phyloP scores from a whole-genome alignment of 1,140 invertebrate genomes.

The Sycobia sp. region DNA sequence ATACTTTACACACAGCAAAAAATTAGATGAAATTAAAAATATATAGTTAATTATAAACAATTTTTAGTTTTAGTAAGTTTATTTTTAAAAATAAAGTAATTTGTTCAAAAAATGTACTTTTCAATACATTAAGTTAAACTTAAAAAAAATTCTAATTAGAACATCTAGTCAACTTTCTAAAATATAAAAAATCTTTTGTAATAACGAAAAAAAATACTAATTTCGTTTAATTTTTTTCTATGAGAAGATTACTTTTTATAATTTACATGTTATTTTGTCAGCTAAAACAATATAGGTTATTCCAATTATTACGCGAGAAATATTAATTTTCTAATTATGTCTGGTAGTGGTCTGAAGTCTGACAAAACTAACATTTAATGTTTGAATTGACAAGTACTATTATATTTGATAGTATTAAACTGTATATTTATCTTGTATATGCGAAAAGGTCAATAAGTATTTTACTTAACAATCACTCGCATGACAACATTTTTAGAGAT shows the following conservation, averaged over 20 bases:
- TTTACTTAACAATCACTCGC: slow-evolving; percentile 5
- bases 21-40: slow-evolving; percentile 3
- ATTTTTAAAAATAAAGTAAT: not conserved
- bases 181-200: slow-evolving; percentile 9
- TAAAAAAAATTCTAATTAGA: slow-evolving; percentile 8
- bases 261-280: too few species aligned
- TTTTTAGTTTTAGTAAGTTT: not conserved
- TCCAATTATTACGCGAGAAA: not conserved
- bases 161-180: slow-evolving; percentile 6
- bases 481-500: slow-evolving; percentile 7
- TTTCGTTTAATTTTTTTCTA: slow-evolving; percentile 14
- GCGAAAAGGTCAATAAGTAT: slow-evolving; percentile 2
- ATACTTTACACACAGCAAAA: slow-evolving; percentile 8
- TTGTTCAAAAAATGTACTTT: not conserved
- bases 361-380: slow-evolving; percentile 2
- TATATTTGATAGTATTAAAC: not conserved
- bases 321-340: slow-evolving; percentile 8
- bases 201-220: too few species aligned
- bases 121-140: not conserved
- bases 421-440: not conserved
- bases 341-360: not conserved
- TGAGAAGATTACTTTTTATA: not conserved
- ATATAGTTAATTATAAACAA: not conserved
- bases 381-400: slow-evolving; percentile 13
- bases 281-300: too few species aligned